Base-by-base conservation (phyloP, 2,888 invertebrate genomes). In the Electrophaes corylata region DNA sequence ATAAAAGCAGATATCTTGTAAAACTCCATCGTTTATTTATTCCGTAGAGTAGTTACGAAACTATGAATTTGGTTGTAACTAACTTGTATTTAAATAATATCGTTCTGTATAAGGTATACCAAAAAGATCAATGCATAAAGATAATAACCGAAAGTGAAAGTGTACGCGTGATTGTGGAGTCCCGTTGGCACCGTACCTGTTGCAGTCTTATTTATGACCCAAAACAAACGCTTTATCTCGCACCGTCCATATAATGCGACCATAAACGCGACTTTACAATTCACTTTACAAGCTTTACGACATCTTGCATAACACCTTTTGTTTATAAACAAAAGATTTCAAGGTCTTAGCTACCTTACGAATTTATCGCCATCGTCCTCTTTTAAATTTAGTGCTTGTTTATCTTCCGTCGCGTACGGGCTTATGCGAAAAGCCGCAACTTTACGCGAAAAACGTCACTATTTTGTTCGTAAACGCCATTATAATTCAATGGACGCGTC, bases 161-260 rank as follows among this genome's bases (percentile, higher is more conserved):
- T 83, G 78, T 78, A 81, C 81, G 79, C 88, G 86, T 88, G 87
- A 87, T 84, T 84, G 83, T 80, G 78, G 83, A 86, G 81, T 86
- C 86, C 87, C 85, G 87, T 84, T 87, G 81, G 82, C 86, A 84
- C 76, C 71, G 79, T 91, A 91, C 91, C 91, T 91, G 91, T 91
- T 91, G 91, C 91, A 85, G 87, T 80, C 86, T 88, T 90, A 91
- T 91, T 91, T 91, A 91, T 86, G 91, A 89, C 83, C 91, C 88
- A 89, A 89, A 91, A 91, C 91, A 91, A 88, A 80, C 90, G 88
- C 87, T 90, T 90, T 90, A 91, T 91, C 91, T 91, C 87, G 74
- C 76, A 74, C 78, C 83, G 83, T 81, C 85, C 86, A 88, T 82
- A 89, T 82, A 89, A 88, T 86, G 78, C 86, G 86, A 79, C 85